Evolutionary conservation across 35 echinoderm and acorn worm genomes (phyloP), one percentile per base, ranked within the genome.

Genomic region (Apostichopus californicus): DNA sequence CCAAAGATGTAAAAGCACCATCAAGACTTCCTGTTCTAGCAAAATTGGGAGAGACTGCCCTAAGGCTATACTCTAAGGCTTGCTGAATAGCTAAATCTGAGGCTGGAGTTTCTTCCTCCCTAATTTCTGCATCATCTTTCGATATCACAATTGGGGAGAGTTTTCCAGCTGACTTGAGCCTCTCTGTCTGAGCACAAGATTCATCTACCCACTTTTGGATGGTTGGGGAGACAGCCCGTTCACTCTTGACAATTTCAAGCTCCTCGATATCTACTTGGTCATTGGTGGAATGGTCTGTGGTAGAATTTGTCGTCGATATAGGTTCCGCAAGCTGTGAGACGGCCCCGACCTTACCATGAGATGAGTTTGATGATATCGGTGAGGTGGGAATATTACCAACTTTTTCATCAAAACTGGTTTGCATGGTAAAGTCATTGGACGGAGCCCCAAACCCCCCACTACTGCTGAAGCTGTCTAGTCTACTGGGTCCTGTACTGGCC

Each of bases 401-500:
- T 25, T 78, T 75, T 17, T 46, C 46, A 25, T 90, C 88, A 77
- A 90, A 77, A 54, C 88, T 90, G 73, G 88, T 90, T 25, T 90
- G 88, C 52, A 64, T 78, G 54, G 46, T 90, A 28, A 90, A 55
- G 54, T 90, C 88, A 78, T n/a, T 78, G 20, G 23, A 77, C 14
- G 11, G 52, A 7, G 57, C 53, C 77, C 3, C 5, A 12, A 6
- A 25, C 21, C 8, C 59, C 23, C 87, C 71, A 57, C 73, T 77
- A 28, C 73, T 90, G 91, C 93, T 94, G 79, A 96, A 79, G 87
- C 95, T 96, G 12, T 94, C 88, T 1, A 96, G n/a, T 10, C 95
- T 73, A 83, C 95, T 96, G 53, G 95, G 93, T 12, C 84, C 81
- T 57, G 89, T 91, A 52, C 95, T 96, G 24, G 80, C 90, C 52